Evolutionary conservation across 1,140 invertebrate genomes (phyloP), one percentile per base, ranked within the genome.

Genomic region (Bicyclus anynana): DNA sequence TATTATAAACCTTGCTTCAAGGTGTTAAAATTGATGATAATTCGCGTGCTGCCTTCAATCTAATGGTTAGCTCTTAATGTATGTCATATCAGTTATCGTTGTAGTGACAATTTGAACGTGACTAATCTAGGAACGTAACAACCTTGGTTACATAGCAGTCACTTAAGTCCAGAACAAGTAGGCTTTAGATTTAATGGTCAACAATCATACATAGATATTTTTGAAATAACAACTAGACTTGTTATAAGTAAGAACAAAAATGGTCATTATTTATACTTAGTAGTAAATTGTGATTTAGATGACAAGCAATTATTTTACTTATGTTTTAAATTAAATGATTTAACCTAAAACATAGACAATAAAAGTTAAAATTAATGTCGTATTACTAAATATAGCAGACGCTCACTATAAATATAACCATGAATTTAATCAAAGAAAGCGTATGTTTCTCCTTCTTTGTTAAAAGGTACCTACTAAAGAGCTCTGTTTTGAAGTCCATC

Each of bases 51-150:
- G 20, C 20, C 6, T 21, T 21, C 20, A 46, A 46, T 46, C 1
- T 46, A 46, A 46, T 23, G 17, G 5, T 21, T 12, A 46, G 12
- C 17, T 5, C 1, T 5, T 3, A 17, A 23, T 35, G 21, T 40
- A 17, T 40, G 50, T 40, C 20, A 21, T 52, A 52, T 40, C 50
- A 52, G 14, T 52, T 52, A 52, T 37, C 21, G 50, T 42, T 4
- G 21, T 16, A 12, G 20, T 38, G 35, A 52, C 50, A 27, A 40
- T 40, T 27, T 40, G 13, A 40, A 40, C 35, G 50, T 52, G 21
- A 37, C 48, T 20, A 20, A 50, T 50, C 48, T 35, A n/a, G 9
- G 17, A 14, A 38, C 13, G 18, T 40, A n/a, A 42, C 33, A 40
- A 21, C 50, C 50, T 52, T 40, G 50, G 38, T 40, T 14, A 5